These are phyloP conservation scores for Diaphora mendica DNA, from an alignment of 2,888 invertebrate genomes.

Conservation along the genomic window DNA sequence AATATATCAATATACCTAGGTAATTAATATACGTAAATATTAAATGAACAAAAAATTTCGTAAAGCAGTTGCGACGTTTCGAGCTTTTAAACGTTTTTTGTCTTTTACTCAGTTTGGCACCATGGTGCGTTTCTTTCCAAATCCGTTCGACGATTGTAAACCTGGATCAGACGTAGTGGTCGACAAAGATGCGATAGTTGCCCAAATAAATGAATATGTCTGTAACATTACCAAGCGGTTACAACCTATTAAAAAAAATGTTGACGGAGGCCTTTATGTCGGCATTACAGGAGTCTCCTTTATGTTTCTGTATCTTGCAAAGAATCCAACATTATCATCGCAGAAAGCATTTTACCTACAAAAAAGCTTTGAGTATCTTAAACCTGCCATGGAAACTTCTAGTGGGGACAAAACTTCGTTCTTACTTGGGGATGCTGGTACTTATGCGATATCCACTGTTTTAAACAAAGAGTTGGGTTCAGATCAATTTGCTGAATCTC, in stretches of 20 bases:
- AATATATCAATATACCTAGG: conserved; percentile 7
- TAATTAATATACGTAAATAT: neutral
- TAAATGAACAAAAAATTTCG: conserved; percentile 29
- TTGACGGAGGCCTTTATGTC: conserved; percentile 88
- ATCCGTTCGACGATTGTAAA: conserved; percentile 71
- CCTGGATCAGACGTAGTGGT: conserved; percentile 49
- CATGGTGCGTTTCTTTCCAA: conserved; percentile 80
- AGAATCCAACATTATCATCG: conserved; percentile 80
- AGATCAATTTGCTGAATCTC: conserved; percentile 62
- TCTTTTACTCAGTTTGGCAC: conserved; percentile 36
- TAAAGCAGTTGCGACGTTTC: conserved; percentile 44
- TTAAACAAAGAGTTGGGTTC: conserved; percentile 85
- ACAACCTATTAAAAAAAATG: conserved; percentile 74
- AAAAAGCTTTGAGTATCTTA: conserved; percentile 87
- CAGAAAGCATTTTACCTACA: conserved; percentile 82
- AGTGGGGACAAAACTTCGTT: conserved; percentile 89
- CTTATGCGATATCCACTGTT: conserved; percentile 90
- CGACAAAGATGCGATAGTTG: conserved; percentile 59
- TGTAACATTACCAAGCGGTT: conserved; percentile 70
- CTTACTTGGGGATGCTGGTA: conserved; percentile 92
- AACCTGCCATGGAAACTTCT: conserved; percentile 87
- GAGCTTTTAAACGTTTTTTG: conserved; percentile 52
- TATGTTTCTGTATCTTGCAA: conserved; percentile 90
- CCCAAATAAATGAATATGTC: conserved; percentile 69
- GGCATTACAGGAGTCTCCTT: conserved; percentile 91